Evolutionary conservation across 2,888 invertebrate species (phyloP).

Genomic region (Altica lythri): DNA sequence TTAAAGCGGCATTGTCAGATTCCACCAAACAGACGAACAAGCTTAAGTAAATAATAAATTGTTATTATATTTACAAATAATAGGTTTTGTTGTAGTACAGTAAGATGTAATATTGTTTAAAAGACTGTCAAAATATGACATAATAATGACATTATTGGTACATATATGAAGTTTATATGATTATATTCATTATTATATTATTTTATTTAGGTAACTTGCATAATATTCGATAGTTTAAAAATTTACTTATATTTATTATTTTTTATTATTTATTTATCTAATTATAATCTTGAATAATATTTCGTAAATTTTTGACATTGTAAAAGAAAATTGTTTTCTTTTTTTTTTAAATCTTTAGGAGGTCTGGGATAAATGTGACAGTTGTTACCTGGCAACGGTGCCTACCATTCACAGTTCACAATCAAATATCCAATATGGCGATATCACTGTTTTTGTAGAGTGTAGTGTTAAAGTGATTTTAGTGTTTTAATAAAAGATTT

Average conservation of each 20-base stretch:
- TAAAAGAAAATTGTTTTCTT: too few relatives aligned
- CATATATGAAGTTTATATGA: not conserved
- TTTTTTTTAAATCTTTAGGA: too few relatives aligned
- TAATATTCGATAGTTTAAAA: too few relatives aligned
- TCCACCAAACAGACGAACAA: too few relatives aligned
- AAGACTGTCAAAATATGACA: not conserved
- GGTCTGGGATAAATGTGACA: not conserved
- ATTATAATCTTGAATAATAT: too few relatives aligned
- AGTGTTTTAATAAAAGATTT: constrained; percentile 18
- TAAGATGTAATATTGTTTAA: too few relatives aligned
- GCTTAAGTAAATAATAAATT: too few relatives aligned
- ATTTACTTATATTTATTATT: too few relatives aligned
- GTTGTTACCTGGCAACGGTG: constrained; percentile 8
- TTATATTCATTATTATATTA: not conserved
- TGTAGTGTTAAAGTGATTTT: constrained; percentile 32
- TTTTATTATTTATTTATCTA: too few relatives aligned
- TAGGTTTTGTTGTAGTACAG: too few relatives aligned
- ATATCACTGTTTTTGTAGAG: constrained; percentile 38
- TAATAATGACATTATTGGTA: not conserved
- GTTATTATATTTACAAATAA: too few relatives aligned
- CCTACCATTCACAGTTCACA: constrained; percentile 27
- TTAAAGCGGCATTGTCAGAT: not conserved
- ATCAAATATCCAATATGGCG: constrained; percentile 43
- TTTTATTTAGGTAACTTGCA: too few relatives aligned
- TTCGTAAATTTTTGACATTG: not conserved